Conservation (phyloP, 1,140 invertebrate genomes). For the Solen grandis region DNA sequence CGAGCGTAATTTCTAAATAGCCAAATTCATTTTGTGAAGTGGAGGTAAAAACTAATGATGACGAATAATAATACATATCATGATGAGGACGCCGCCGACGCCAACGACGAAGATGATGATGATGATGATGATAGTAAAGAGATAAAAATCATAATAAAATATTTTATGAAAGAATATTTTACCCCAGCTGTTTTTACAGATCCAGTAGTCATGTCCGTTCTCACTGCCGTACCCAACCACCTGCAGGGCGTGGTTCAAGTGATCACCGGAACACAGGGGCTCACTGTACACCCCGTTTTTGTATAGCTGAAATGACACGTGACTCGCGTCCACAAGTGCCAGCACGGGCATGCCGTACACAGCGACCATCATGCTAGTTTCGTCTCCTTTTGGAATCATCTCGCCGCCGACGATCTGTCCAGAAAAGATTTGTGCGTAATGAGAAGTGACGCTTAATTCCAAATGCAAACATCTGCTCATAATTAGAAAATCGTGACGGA, state of each 20-base stretch:
- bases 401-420: conserved; percentile 42
- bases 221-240: conserved; percentile 89
- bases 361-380: conserved; percentile 68
- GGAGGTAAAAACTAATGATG: neutral
- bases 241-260: conserved; percentile 93
- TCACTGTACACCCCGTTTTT: conserved; percentile 74
- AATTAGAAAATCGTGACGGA: too few species aligned
- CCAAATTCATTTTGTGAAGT: neutral
- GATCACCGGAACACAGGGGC: conserved; percentile 32
- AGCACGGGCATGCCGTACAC: conserved; percentile 90
- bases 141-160: neutral
- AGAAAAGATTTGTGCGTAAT: too few species aligned
- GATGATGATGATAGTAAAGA: neutral
- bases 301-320: conserved; percentile 57
- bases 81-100: neutral
- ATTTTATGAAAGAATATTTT: neutral
- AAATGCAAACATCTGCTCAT: too few species aligned
- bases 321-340: conserved; percentile 94
- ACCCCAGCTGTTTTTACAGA: conserved; percentile 64
- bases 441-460: too few species aligned
- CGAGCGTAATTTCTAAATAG: neutral
- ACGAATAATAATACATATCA: too few species aligned
- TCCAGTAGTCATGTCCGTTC: conserved; percentile 57
- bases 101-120: neutral
- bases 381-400: conserved; percentile 52